Evolutionary conservation across 2,113 vertebrate species (phyloP), one percentile per base, ranked within the genome.

Genomic region (Lethenteron reissneri): DNA sequence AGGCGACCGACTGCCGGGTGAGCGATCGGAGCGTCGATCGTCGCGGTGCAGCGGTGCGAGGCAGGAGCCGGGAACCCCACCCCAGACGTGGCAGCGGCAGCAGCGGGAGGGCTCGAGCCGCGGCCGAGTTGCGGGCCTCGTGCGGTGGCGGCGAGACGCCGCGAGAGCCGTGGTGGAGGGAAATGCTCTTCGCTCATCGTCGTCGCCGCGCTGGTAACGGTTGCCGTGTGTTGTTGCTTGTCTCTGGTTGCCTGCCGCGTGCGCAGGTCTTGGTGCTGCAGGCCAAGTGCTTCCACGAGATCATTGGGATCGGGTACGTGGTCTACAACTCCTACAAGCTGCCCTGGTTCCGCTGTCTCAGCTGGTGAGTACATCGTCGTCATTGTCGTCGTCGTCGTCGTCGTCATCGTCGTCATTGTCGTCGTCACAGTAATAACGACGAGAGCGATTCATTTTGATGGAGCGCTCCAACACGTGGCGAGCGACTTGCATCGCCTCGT

Each of bases 211-310:
- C 3, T 10, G 58, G 11, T 56, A 68, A 41, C 2, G 25, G 56
- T 56, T n/a, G 14, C 58, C 17, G n/a, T 19, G 58, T 14, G 56
- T 21, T 73, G 13, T 12, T 57, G 58, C 56, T 70, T 25, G 57
- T 10, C 68, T 57, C 57, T 71, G 56, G 14, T 73, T 19, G 58
- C 58, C 11, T 19, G 19, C 10, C 11, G 15, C 56, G 25, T 21
- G n/a, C 13, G 14, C 74, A 99, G 94, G 91, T 99, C 71, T 84
- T 97, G 81, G 80, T 79, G 70, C 82, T 99, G 76, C 94, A 99
- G 74, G 94, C 96, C 77, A 95, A 96, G 73, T 99, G 94, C 77
- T 99, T 92, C 79, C 91, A 99, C 1, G 94, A 99, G 79, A 96
- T 99, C 74, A 99, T 97, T 80, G 89, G 87, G 60, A 99, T 99